These are phyloP conservation scores for Physella acuta DNA, from an alignment of 1,140 invertebrate species.

Conservation along the genomic window DNA sequence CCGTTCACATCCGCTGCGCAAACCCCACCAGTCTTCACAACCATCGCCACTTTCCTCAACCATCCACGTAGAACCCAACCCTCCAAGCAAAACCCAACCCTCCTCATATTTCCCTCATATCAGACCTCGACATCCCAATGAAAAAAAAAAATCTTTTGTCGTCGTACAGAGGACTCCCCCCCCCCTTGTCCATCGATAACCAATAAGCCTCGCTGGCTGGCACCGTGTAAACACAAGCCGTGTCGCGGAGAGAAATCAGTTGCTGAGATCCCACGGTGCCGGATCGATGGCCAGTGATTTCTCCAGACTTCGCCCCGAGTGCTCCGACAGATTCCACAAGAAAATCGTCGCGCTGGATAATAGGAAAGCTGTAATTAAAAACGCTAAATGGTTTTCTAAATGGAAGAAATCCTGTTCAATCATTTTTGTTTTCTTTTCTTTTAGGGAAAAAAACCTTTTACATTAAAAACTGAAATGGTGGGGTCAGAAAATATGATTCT, in stretches of 20 bases:
- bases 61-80: no score
- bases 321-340: slow-evolving; percentile 9
- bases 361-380: slow-evolving; percentile 18
- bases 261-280: slow-evolving; percentile 12
- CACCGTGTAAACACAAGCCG: slow-evolving; percentile 9
- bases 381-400: slow-evolving; percentile 15
- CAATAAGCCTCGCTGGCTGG: slow-evolving; percentile 11
- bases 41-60: no score
- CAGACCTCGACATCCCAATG: no score
- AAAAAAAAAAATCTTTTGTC: no score
- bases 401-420: slow-evolving; percentile 1
- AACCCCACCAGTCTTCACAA: no score
- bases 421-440: no score
- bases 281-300: slow-evolving; percentile 6
- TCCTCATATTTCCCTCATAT: no score
- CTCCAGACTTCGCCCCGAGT: not conserved
- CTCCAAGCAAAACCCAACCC: no score
- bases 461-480: no score
- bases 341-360: slow-evolving; percentile 10
- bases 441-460: no score
- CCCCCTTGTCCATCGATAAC: slow-evolving; percentile 18
- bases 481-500: no score
- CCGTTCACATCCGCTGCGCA: no score
- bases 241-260: slow-evolving; percentile 10
- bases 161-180: not conserved